phyloP scores from a whole-genome alignment of 2,797 vertebrate species.

The Rhinoraja longicauda region DNA sequence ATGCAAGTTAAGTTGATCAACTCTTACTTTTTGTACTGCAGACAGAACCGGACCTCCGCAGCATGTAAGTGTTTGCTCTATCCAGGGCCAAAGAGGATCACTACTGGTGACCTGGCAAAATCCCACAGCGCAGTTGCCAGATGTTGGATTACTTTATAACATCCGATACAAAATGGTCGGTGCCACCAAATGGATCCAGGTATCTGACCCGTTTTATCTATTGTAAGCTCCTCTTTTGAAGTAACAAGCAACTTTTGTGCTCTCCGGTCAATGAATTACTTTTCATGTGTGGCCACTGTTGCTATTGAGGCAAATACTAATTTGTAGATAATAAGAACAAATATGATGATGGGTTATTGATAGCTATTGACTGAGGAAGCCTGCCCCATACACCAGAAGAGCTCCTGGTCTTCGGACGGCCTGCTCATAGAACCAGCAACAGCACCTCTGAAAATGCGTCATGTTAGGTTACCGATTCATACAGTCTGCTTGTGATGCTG shows the following conservation, averaged over 20 bases:
- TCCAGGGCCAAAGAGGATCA: conserved; percentile 45
- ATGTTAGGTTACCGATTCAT: background rate
- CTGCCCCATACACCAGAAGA: background rate
- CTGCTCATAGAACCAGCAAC: background rate
- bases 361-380: background rate
- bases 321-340: background rate
- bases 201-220: background rate
- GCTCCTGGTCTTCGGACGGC: background rate
- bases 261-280: background rate
- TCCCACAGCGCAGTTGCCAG: background rate
- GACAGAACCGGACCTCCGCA: conserved; percentile 54
- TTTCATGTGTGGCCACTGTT: background rate
- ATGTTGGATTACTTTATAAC: background rate
- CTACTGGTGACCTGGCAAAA: conserved; percentile 41
- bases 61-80: conserved; percentile 49
- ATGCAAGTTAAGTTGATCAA: background rate
- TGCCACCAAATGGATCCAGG: background rate
- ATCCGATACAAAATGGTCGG: background rate
- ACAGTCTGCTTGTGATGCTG: too few species aligned
- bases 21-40: conserved; percentile 46
- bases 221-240: conserved; percentile 3
- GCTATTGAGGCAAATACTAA: background rate
- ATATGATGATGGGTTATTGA: background rate
- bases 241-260: background rate
- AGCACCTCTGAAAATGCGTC: background rate